These are phyloP conservation scores for Calameuta idolon DNA, from an alignment of 2,888 invertebrate species.

Conservation along the genomic window DNA sequence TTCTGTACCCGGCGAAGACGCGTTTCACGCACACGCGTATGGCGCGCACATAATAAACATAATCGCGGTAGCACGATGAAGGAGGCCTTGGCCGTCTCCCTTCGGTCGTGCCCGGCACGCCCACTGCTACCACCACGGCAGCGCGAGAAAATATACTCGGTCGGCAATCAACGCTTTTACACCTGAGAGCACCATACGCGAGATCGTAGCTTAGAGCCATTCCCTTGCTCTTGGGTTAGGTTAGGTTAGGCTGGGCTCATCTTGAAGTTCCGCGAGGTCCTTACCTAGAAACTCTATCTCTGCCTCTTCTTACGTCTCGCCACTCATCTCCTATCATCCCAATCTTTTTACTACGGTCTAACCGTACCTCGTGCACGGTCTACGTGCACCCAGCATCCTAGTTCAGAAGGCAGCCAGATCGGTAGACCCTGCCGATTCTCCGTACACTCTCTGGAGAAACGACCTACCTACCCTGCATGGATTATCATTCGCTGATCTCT, in stretches of 20 bases:
- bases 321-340: background rate
- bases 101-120: conserved; percentile 63
- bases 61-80: conserved; percentile 59
- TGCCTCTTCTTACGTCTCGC: background rate
- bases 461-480: conserved; percentile 46
- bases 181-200: conserved; percentile 55
- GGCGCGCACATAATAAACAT: conserved; percentile 53
- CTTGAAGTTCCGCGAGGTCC: background rate
- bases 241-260: background rate
- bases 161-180: conserved; percentile 65
- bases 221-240: background rate
- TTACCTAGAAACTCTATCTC: background rate
- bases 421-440: background rate
- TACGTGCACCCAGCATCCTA: background rate
- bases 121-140: conserved; percentile 60
- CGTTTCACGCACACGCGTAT: background rate
- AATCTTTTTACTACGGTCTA: background rate
- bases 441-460: conserved; percentile 2
- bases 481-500: conserved; percentile 49
- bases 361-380: background rate
- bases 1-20: conserved; percentile 1
- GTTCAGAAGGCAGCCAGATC: background rate
- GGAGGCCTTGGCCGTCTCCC: conserved; percentile 63
- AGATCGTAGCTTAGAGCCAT: background rate
- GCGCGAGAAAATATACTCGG: conserved; percentile 57